Conservation (phyloP, 2,888 invertebrate species). For the Pemphredon lugubris region DNA sequence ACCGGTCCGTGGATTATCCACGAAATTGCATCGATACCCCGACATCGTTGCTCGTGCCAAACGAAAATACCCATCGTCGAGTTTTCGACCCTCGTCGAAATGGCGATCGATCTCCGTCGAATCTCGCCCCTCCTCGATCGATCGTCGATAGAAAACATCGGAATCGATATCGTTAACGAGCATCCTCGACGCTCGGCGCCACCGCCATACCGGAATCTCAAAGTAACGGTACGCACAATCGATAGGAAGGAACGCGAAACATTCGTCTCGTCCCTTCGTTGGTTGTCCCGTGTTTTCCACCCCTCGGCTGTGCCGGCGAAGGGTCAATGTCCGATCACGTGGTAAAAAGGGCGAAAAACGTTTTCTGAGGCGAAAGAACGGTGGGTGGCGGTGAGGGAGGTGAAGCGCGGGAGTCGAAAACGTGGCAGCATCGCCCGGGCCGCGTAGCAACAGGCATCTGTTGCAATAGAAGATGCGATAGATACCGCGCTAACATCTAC, state of each 20-base stretch:
- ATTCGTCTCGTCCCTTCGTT: constrained; percentile 61
- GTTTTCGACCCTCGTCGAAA: no score
- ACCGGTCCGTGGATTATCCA: no score
- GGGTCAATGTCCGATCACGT: constrained; percentile 68
- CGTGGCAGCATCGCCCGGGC: constrained; percentile 69
- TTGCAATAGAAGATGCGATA: constrained; percentile 76
- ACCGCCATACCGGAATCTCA: constrained; percentile 41
- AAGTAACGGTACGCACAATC: constrained; percentile 55
- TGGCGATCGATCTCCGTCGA: no score
- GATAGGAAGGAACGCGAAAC: constrained; percentile 60
- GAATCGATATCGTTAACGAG: no score
- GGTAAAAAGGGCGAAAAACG: constrained; percentile 67
- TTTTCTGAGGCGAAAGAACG: constrained; percentile 43
- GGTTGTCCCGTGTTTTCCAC: constrained; percentile 62
- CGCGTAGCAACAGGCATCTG: constrained; percentile 80
- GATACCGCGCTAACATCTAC: constrained; percentile 67
- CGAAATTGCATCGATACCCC: no score
- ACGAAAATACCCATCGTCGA: no score
- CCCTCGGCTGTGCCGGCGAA: constrained; percentile 57
- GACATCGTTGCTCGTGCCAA: no score
- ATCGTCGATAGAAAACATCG: no score
- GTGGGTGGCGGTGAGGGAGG: constrained; percentile 23
- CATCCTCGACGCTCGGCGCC: no score
- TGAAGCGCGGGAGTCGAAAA: constrained; percentile 60
- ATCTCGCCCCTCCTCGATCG: no score